Base-by-base conservation (phyloP, 2,888 invertebrate genomes). In the Nomada ferruginata region DNA sequence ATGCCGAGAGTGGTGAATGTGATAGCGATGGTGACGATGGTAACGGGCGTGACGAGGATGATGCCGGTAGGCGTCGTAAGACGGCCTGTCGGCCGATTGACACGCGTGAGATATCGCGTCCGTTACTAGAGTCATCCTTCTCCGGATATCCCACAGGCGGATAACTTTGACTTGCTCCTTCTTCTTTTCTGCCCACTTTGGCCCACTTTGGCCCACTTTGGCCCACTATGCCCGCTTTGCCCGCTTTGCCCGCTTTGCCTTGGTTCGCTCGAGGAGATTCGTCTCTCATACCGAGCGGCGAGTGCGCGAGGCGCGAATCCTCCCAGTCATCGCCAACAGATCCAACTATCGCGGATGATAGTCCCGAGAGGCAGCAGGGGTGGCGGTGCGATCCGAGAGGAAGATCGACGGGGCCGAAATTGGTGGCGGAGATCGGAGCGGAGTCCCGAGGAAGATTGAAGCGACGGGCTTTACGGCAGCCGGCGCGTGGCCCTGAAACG, bases 81-180 rank as follows among this genome's bases (percentile, higher is more conserved):
- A 89, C 73, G 91, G 82, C 79, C 94, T 91, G 18, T 91, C 89
- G 71, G 90, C 85, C 69, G 90, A 77, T 88, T 94, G 90, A 90
- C 93, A 91, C 66, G 91, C 88, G 88, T 92, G 90, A 78, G 93
- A 91, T 87, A 92, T 91, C 73, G 91, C 89, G 87, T 91, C 93
- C 87, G 93, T 93, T 92, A 93, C 92, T 84, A 93, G 91, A 90
- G 92, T 93, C 93, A 93, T 93, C 92, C 92, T 94, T 91, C 92
- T 92, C 87, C 87, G 71, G 18, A 23, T 23, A 23, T 10, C n/a
- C 9, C 42, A 13, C 10, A 13, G 20, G 23, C 26, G 36, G 13
- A 65, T 26, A 55, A 29, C 53, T 20, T 55, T 55, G 26, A 4
- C 18, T 50, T n/a, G 26, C 26, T 2, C 13, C 9, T 5, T 29